phyloP scores from a whole-genome alignment of 2,113 vertebrate genomes.

The Tympanuchus pallidicinctus region DNA sequence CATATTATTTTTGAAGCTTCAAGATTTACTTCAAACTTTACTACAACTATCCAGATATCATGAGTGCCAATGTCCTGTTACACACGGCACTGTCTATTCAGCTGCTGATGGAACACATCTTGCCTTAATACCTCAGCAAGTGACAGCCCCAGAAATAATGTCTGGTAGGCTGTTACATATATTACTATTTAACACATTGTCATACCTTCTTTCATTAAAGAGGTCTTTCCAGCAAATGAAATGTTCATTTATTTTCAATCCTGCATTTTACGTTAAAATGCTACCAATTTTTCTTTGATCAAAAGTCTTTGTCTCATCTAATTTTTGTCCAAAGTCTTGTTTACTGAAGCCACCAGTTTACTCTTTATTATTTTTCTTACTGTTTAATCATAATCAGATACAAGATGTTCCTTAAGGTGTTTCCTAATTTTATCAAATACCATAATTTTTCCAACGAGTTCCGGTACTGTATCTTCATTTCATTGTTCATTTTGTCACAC shows the following conservation, averaged over 20 bases:
- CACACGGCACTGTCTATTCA: neutral
- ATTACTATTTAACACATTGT: neutral
- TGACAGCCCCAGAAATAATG: neutral
- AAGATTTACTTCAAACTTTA: neutral
- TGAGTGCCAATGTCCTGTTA: neutral
- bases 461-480: neutral
- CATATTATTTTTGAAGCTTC: neutral
- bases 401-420: constrained; percentile 18
- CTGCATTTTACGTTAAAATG: neutral
- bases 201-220: neutral
- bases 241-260: neutral
- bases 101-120: neutral
- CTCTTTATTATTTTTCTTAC: neutral
- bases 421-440: constrained; percentile 6
- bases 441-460: constrained; percentile 19
- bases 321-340: neutral
- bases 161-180: neutral
- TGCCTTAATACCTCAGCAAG: constrained; percentile 3
- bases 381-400: neutral
- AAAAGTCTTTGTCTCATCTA: neutral
- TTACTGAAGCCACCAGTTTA: neutral
- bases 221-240: neutral
- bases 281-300: neutral
- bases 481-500: constrained; percentile 50
- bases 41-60: neutral